phyloP scores from a whole-genome alignment of 1,140 invertebrate species.

The Acromyrmex heyeri region DNA sequence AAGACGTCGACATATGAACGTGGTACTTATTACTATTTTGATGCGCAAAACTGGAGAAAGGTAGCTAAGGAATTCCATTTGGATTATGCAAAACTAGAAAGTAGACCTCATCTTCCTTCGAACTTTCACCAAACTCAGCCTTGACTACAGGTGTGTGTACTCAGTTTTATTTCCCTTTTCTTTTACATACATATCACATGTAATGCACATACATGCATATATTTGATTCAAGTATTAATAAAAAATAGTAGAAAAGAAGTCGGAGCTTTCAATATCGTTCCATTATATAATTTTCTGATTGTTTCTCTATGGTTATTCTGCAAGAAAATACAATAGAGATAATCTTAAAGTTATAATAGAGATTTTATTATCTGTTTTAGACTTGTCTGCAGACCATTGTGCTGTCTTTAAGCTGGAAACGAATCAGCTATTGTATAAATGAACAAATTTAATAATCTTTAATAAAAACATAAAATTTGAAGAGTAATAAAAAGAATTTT shows the following conservation, averaged over 20 bases:
- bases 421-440: conserved; percentile 87
- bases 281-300: not conserved
- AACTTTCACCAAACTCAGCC: conserved; percentile 85
- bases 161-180: conserved; percentile 34
- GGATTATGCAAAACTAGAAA: conserved; percentile 99
- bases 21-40: conserved; percentile 99
- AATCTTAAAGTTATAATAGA: conserved; percentile 25
- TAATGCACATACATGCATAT: not conserved
- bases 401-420: conserved; percentile 85
- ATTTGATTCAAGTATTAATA: not conserved
- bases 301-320: not conserved
- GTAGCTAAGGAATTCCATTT: conserved; percentile 98
- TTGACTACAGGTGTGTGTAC: conserved; percentile 85
- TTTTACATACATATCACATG: not conserved
- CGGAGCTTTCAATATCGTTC: not conserved
- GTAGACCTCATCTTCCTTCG: conserved; percentile 89
- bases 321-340: not conserved
- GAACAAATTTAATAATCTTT: conserved; percentile 88
- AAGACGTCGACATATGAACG: conserved; percentile 98
- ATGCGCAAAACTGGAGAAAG: conserved; percentile 98
- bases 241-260: conserved; percentile 9
- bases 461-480: conserved; percentile 87
- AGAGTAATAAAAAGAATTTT: conserved; percentile 81
- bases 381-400: conserved; percentile 84
- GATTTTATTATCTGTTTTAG: conserved; percentile 78